These are phyloP conservation scores for Eurytoma californica DNA, from an alignment of 2,888 invertebrate species.

Conservation along the genomic window DNA sequence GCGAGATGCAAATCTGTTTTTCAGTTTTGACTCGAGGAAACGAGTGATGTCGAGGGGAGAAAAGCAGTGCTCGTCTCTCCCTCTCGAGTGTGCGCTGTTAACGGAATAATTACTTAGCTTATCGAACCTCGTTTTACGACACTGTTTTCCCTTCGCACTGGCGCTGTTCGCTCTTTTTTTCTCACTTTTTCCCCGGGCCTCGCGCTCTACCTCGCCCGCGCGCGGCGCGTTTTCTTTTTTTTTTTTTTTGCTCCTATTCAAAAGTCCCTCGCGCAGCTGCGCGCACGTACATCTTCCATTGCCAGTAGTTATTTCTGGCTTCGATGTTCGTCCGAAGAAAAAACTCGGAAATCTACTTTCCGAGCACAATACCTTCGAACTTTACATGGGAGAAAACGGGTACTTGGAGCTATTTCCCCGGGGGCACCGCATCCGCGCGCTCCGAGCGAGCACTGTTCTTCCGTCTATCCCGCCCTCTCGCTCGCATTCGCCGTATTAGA, in stretches of 20 bases:
- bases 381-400: slow-evolving; percentile 53
- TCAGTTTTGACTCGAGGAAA: too few species aligned
- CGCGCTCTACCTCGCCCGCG: neutral
- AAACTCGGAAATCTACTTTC: slow-evolving; percentile 56
- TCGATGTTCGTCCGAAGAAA: slow-evolving; percentile 35
- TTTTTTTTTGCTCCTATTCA: slow-evolving; percentile 26
- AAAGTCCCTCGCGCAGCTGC: slow-evolving; percentile 14
- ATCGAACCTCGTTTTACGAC: neutral
- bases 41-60: too few species aligned
- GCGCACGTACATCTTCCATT: slow-evolving; percentile 41
- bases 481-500: slow-evolving; percentile 49
- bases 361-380: slow-evolving; percentile 52
- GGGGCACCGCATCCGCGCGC: slow-evolving; percentile 29
- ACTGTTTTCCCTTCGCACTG: neutral
- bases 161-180: slow-evolving; percentile 4
- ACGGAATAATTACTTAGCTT: slow-evolving; percentile 29
- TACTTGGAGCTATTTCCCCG: slow-evolving; percentile 53
- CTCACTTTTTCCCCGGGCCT: slow-evolving; percentile 1
- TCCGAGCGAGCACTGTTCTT: neutral
- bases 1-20: too few species aligned
- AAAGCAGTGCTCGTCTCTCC: neutral
- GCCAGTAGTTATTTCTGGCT: slow-evolving; percentile 46
- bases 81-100: neutral
- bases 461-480: slow-evolving; percentile 38
- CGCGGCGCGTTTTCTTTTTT: slow-evolving; percentile 7